Evolutionary conservation across 2,888 invertebrate genomes (phyloP).

Genomic region (Caenorhabditis drosophilae): DNA sequence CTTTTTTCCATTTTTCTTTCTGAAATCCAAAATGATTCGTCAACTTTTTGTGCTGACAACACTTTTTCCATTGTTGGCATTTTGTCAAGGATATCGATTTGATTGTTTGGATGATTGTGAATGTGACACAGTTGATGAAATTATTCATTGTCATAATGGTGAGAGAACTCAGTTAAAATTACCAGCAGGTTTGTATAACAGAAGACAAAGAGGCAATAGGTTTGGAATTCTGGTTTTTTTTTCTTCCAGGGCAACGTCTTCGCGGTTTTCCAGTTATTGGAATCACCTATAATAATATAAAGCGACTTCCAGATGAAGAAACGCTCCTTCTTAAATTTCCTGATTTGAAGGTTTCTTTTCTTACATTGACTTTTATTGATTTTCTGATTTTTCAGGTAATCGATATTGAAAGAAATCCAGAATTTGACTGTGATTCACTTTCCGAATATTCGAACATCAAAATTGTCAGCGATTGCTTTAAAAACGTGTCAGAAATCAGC

Average conservation of each 20-base stretch:
- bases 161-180: conserved; percentile 49
- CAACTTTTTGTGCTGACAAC: too few relatives aligned
- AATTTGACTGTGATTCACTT: conserved; percentile 58
- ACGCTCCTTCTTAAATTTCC: conserved; percentile 60
- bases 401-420: conserved; percentile 60
- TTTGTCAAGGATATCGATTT: conserved; percentile 52
- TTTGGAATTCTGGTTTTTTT: too few relatives aligned
- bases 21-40: too few relatives aligned
- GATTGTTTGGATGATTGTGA: conserved; percentile 61
- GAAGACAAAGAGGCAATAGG: too few relatives aligned
- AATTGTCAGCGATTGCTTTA: conserved; percentile 53
- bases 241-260: conserved; percentile 42
- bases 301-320: conserved; percentile 54
- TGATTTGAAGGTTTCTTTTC: conserved; percentile 48
- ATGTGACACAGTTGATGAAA: conserved; percentile 63
- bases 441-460: conserved; percentile 48
- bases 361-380: too few relatives aligned
- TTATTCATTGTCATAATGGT: conserved; percentile 64
- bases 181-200: conserved; percentile 32
- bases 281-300: conserved; percentile 57
- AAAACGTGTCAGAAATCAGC: conserved; percentile 48
- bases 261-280: conserved; percentile 62
- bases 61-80: neutral
- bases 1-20: too few relatives aligned
- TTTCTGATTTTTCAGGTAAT: too few relatives aligned